Evolutionary conservation across 2,797 vertebrate species (phyloP), one percentile per base, ranked within the genome.

Genomic region (Hyperoplus immaculatus): DNA sequence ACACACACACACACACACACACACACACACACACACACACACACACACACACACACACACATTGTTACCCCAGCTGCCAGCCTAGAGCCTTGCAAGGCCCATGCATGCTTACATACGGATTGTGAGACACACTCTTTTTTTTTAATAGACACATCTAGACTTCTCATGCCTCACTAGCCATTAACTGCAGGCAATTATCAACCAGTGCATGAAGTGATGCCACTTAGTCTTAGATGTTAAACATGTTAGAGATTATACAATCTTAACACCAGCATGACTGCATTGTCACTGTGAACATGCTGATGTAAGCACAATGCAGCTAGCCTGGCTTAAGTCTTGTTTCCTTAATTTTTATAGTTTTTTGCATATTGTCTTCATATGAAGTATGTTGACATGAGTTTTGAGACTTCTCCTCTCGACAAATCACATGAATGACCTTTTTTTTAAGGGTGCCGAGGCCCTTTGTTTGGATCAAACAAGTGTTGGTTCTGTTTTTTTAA

Each of bases 21-120:
- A 75, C 59, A 67, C 71, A 70, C 53, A 65, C 56, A 77, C 45
- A 72, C 11, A 46, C 45, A 60, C 49, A 50, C 5, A 78, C 72
- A 69, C 38, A 54, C 18, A n/a, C n/a, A n/a, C n/a, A n/a, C n/a
- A n/a, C n/a, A n/a, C n/a, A n/a, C n/a, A n/a, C n/a, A n/a, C n/a
- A n/a, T n/a, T 66, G 75, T 59, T 0, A 75, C 75, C 78, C 71
- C 80, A 82, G 83, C 85, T 92, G 86, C 56, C 71, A 2, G 68
- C 57, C 73, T 66, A 53, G 56, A 85, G 77, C 49, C 57, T 64
- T 2, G 10, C 39, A 39, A 50, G 57, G 61, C 77, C 77, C 86
- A 86, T 36, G 63, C 78, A 82, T 46, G 69, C 82, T 81, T 78
- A 81, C 65, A 51, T 78, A 81, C 42, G 16, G 39, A 79, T 12